phyloP scores from a whole-genome alignment of 35 echinoderm and acorn worm species.

The Apostichopus californicus region DNA sequence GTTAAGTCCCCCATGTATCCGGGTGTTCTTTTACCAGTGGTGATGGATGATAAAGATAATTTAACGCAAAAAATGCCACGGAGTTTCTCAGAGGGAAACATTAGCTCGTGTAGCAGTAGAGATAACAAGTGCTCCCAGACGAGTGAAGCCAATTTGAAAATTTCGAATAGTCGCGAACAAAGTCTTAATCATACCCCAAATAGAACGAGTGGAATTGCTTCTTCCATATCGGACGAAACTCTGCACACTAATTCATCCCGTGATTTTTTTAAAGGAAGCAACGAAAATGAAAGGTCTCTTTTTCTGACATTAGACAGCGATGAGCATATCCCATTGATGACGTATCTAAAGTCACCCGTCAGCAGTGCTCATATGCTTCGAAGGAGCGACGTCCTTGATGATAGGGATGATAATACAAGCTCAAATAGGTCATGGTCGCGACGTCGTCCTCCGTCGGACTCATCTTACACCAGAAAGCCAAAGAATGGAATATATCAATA shows the following conservation, averaged over 20 bases:
- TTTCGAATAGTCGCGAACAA: neutral
- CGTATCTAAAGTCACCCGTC: slow-evolving; percentile 25
- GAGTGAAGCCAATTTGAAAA: neutral
- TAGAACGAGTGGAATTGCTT: slow-evolving; percentile 21
- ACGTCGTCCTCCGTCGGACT: neutral
- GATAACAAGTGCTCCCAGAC: neutral
- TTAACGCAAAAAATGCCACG: neutral
- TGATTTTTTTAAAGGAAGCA: neutral
- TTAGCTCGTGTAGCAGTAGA: slow-evolving; percentile 12
- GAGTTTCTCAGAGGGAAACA: slow-evolving; percentile 46
- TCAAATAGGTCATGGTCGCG: neutral
- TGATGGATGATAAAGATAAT: neutral
- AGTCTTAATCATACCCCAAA: neutral
- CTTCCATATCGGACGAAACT: slow-evolving; percentile 12
- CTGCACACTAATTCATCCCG: neutral
- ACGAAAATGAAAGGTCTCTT: neutral
- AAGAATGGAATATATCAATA: slow-evolving; percentile 48
- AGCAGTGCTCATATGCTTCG: slow-evolving; percentile 15
- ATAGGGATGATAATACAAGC: neutral
- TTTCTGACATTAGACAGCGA: slow-evolving; percentile 3
- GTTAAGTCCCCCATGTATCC: slow-evolving; percentile 25
- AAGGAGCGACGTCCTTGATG: neutral
- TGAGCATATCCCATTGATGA: slow-evolving; percentile 22
- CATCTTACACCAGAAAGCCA: neutral
- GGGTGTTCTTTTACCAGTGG: neutral